Conservation (phyloP, 1,140 invertebrate genomes). For the Stegodyphus mimosarum region DNA sequence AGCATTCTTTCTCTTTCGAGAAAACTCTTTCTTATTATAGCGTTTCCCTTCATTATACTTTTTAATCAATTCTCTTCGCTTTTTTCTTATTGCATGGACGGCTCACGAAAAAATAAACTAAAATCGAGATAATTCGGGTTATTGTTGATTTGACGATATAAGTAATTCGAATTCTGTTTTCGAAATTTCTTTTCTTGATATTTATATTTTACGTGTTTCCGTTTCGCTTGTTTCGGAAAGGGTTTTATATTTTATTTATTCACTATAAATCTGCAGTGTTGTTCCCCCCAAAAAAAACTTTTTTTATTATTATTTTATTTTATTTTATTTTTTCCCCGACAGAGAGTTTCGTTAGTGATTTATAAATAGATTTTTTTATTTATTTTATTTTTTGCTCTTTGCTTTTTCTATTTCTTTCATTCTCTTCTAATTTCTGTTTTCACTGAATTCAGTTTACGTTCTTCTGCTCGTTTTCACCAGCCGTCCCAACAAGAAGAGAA, state of each 20-base stretch:
- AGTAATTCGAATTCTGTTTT: conserved; percentile 37
- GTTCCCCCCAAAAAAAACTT: too few species aligned
- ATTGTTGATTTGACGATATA: conserved; percentile 59
- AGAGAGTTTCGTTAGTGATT: background rate
- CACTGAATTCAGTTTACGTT: too few species aligned
- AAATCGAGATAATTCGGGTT: conserved; percentile 52
- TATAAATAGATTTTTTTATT: background rate
- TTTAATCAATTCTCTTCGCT: conserved; percentile 53
- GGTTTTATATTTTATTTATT: background rate
- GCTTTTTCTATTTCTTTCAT: background rate
- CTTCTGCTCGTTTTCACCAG: too few species aligned
- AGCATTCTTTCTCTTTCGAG: conserved; percentile 17
- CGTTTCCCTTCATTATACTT: conserved; percentile 52
- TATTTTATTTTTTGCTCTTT: background rate
- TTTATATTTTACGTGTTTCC: background rate
- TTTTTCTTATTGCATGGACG: conserved; percentile 8
- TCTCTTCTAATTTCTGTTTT: too few species aligned
- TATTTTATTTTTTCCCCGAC: too few species aligned
- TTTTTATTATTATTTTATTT: background rate
- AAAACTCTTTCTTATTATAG: conserved; percentile 25
- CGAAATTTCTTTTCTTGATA: background rate
- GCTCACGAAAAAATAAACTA: conserved; percentile 27
- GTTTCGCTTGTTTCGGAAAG: background rate
- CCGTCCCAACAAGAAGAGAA: too few species aligned
- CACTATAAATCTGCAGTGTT: background rate